Evolutionary conservation across 2,797 vertebrate genomes (phyloP), one percentile per base, ranked within the genome.

Genomic region (Chiroxiphia lanceolata): DNA sequence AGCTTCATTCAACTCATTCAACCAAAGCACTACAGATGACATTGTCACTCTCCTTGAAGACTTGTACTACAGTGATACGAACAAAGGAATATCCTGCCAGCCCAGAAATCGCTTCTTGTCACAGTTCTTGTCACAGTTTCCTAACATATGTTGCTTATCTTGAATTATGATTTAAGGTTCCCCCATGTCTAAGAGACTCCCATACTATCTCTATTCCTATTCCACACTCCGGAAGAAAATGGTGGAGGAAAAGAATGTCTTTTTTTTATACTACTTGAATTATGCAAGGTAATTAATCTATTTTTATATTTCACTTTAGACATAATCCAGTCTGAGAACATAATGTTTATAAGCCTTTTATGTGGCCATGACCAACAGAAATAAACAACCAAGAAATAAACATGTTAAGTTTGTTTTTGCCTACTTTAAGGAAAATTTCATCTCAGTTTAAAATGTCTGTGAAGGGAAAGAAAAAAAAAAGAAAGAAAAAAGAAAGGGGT

Each of bases 161-260:
- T 85, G 53, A 72, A 38, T 29, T 71, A 38, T 2, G 1, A 53
- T 71, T 59, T 56, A 40, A 51, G 6, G 31, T 53, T 79, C 15
- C 13, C 23, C 38, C 4, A 38, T 15, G 7, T 3, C 3, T 42
- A 68, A 51, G 15, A 63, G 16, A 61, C 13, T 67, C 29, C 5
- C 2, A n/a, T 27, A 38, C 8, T 21, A 8, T 14, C 5, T 56
- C 31, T 1, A 0, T 29, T 31, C 7, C 9, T 44, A 11, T 65
- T 68, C 13, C 15, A 26, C 19, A 61, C 5, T 53, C 8, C 56
- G 13, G 4, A 6, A 83, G 38, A 71, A 77, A 83, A 25, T 34
- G 13, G 4, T 51, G 15, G 3, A 48, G 13, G 10, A 72, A 75
- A 70, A 42, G 1, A 67, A 74, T 44, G 2, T 0, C 1, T n/a